A percentile compares a stretch with the other conserved stretches of the same genome.
These are phyloP conservation scores for Resseliella maxima DNA, from an alignment of 2,888 invertebrate genomes.

Conservation along the genomic window DNA sequence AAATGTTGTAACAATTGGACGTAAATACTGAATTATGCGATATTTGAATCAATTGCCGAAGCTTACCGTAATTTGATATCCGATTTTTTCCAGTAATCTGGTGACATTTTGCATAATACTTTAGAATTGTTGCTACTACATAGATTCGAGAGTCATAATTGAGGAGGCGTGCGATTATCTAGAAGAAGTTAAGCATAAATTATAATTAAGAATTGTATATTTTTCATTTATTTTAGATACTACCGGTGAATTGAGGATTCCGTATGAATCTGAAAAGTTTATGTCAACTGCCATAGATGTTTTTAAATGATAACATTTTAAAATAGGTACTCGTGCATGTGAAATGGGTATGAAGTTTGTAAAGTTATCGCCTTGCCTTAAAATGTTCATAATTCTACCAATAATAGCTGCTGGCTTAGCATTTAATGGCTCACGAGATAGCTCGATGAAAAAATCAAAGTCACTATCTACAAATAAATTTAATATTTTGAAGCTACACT, in stretches of 20 bases:
- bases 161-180: conserved; percentile 46
- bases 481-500: no score
- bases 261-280: conserved; percentile 49
- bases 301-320: conserved; percentile 27
- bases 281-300: conserved; percentile 10
- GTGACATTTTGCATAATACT: conserved; percentile 51
- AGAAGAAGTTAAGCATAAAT: no score
- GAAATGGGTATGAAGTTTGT: conserved; percentile 38
- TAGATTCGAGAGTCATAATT: background rate
- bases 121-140: conserved; percentile 10
- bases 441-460: conserved; percentile 55
- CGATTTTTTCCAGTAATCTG: conserved; percentile 33
- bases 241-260: no score
- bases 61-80: conserved; percentile 54
- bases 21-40: no score
- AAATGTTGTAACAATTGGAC: no score
- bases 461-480: conserved; percentile 19
- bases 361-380: background rate
- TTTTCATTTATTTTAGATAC: background rate
- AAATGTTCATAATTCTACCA: background rate
- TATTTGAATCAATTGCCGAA: no score
- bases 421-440: conserved; percentile 15
- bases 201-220: no score
- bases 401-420: background rate
- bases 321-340: conserved; percentile 30